A percentile compares a stretch with the other conserved stretches of the same genome.
These are phyloP conservation scores for Phrynocephalus guinanensis DNA, from an alignment of 2,797 vertebrate species.

Conservation along the genomic window DNA sequence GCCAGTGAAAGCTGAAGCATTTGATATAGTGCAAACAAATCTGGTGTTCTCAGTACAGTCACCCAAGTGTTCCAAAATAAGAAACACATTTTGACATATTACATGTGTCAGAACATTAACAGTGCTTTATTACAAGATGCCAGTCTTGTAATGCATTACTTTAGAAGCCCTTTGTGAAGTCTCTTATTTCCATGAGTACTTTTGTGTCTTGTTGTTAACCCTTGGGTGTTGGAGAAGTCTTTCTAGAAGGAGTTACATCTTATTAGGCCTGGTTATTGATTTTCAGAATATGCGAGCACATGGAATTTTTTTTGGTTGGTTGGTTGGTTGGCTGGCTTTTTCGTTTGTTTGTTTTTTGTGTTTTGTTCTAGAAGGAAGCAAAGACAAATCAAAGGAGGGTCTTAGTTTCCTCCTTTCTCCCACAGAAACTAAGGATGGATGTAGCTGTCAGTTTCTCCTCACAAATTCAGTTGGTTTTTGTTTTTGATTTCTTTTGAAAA, in stretches of 20 bases:
- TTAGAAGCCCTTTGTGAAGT: neutral
- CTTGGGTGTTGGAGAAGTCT: neutral
- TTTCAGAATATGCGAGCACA: neutral
- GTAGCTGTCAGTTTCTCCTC: too few species aligned
- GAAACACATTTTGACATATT: neutral
- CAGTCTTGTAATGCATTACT: neutral
- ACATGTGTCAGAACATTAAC: neutral
- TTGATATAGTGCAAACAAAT: neutral
- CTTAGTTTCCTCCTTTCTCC: too few species aligned
- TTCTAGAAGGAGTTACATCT: neutral
- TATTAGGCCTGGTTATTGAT: neutral
- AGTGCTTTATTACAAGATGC: neutral
- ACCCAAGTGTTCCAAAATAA: neutral
- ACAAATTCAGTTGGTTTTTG: too few species aligned
- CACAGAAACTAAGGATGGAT: too few species aligned
- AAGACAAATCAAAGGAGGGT: too few species aligned
- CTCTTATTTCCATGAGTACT: neutral
- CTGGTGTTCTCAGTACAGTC: neutral
- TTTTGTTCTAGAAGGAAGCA: too few species aligned
- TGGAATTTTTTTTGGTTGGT: too few species aligned
- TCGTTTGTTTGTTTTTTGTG: too few species aligned
- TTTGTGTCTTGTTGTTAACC: neutral
- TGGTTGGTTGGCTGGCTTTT: too few species aligned
- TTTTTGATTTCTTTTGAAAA: too few species aligned
- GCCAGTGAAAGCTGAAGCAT: neutral